These are phyloP conservation scores for Ectemnius cavifrons DNA, from an alignment of 2,888 invertebrate species.

Conservation along the genomic window DNA sequence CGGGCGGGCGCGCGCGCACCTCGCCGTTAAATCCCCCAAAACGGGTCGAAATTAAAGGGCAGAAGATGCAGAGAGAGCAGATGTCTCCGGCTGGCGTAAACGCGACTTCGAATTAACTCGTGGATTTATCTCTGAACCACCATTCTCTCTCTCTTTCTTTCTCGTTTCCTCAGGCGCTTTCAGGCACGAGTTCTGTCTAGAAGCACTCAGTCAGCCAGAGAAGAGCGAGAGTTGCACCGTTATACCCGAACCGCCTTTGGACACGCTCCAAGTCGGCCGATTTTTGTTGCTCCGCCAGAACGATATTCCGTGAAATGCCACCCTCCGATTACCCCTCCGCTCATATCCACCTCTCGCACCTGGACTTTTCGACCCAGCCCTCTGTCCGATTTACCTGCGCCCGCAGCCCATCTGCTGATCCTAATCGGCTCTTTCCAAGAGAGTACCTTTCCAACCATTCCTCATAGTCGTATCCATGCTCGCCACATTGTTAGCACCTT, in stretches of 20 bases:
- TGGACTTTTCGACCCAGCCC: constrained; percentile 11
- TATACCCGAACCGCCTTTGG: constrained; percentile 31
- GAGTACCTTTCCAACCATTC: constrained; percentile 23
- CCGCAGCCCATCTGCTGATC: constrained; percentile 39
- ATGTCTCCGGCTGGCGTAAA: constrained; percentile 15
- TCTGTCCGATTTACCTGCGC: constrained; percentile 39
- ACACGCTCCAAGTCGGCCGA: constrained; percentile 43
- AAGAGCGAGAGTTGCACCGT: constrained; percentile 10
- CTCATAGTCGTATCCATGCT: background rate
- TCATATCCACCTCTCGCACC: constrained; percentile 10
- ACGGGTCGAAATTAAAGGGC: background rate
- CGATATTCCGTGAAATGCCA: constrained; percentile 15
- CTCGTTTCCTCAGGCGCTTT: background rate
- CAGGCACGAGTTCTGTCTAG: background rate
- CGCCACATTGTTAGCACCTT: background rate
- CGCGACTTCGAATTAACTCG: constrained; percentile 3
- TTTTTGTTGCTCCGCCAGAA: constrained; percentile 11
- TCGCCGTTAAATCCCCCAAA: background rate
- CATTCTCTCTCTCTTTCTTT: background rate
- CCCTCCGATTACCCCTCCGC: background rate
- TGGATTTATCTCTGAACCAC: constrained; percentile 7
- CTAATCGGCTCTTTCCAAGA: background rate
- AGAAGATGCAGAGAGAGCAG: constrained; percentile 10
- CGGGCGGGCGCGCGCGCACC: no score
- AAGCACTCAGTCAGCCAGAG: no score